Evolutionary conservation across 2,113 vertebrate species (phyloP).

Genomic region (Neotragus moschatus): DNA sequence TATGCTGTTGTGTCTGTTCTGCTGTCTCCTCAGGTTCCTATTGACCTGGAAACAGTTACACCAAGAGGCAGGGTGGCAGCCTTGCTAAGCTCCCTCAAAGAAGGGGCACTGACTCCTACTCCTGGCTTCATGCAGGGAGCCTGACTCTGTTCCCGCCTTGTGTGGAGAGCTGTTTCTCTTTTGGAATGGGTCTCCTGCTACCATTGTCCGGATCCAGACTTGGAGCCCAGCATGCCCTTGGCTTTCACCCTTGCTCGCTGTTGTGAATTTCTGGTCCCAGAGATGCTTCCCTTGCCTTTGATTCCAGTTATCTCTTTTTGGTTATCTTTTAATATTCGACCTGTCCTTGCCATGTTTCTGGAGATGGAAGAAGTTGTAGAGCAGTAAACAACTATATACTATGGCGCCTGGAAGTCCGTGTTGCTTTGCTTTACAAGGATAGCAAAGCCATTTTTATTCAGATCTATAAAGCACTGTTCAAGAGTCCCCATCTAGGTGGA

Average conservation of each 20-base stretch:
- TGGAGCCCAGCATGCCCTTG: not conserved
- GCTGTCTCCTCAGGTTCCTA: not conserved
- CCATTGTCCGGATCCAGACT: not conserved
- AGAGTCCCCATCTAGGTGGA: not conserved
- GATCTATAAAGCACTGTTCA: not conserved
- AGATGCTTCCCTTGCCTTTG: not conserved
- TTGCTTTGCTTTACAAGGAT: constrained; percentile 12
- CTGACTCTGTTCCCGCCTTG: not conserved
- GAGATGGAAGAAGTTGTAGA: not conserved
- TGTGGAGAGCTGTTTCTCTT: not conserved
- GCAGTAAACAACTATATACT: not conserved
- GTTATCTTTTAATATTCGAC: not conserved
- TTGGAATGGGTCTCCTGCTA: not conserved
- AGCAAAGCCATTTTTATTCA: not conserved
- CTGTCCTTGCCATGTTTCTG: not conserved
- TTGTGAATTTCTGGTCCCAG: not conserved
- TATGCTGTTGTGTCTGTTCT: not conserved
- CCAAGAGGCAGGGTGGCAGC: not conserved
- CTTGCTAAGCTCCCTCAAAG: not conserved
- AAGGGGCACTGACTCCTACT: not conserved
- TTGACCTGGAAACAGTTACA: not conserved
- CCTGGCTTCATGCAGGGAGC: not conserved
- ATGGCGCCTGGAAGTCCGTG: not conserved
- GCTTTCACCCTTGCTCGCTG: not conserved
- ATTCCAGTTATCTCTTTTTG: not conserved